Conservation (phyloP, 2,888 invertebrate genomes). For the Cetonia aurata region DNA sequence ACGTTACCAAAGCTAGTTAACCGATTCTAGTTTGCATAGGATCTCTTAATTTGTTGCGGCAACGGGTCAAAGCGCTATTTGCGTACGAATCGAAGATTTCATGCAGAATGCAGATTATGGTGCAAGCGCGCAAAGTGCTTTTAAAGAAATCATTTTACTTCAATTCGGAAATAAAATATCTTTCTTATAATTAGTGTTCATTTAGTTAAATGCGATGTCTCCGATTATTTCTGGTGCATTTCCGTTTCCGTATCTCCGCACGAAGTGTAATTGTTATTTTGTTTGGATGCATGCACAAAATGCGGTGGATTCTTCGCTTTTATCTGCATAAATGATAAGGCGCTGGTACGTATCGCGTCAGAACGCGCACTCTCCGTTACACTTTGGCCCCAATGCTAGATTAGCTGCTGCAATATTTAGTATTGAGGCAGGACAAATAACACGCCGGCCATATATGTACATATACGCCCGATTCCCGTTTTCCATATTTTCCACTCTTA, state of each 20-base stretch:
- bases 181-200: too few species aligned
- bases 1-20: too few species aligned
- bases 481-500: constrained; percentile 37
- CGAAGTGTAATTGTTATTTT: constrained; percentile 39
- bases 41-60: too few species aligned
- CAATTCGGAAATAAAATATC: too few species aligned
- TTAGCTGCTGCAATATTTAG: constrained; percentile 65
- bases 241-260: neutral
- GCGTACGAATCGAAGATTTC: too few species aligned
- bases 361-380: constrained; percentile 58
- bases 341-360: constrained; percentile 51
- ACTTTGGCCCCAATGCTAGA: constrained; percentile 59
- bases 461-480: constrained; percentile 34
- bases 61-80: too few species aligned
- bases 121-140: too few species aligned
- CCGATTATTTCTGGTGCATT: neutral
- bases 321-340: constrained; percentile 58
- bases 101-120: too few species aligned
- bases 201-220: too few species aligned
- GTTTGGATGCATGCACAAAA: constrained; percentile 43
- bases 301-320: constrained; percentile 48
- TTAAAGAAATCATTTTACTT: too few species aligned
- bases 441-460: constrained; percentile 30
- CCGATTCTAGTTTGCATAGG: too few species aligned
- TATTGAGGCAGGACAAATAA: constrained; percentile 54